These are phyloP conservation scores for Sycophila sp. DNA, from an alignment of 1,140 invertebrate genomes.

Conservation along the genomic window DNA sequence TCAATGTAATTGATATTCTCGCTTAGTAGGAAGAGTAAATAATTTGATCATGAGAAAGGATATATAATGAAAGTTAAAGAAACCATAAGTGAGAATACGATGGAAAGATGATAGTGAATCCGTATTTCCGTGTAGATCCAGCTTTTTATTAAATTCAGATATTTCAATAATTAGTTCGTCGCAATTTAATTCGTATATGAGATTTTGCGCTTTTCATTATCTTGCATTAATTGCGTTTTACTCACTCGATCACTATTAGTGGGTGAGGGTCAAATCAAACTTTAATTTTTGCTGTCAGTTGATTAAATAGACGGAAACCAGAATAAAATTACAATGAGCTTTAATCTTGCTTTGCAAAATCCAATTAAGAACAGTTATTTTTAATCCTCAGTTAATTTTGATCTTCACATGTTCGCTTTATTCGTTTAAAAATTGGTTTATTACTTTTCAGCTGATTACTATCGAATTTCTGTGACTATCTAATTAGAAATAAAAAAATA, in stretches of 20 bases:
- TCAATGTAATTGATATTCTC: too few species aligned
- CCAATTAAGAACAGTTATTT: conserved; percentile 25
- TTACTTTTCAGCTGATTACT: too few species aligned
- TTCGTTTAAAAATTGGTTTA: background rate
- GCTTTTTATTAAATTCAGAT: conserved; percentile 25
- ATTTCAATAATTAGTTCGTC: conserved; percentile 13
- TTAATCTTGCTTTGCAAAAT: conserved; percentile 24
- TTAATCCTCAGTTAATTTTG: conserved; percentile 12
- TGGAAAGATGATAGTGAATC: conserved; percentile 8
- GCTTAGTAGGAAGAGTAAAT: too few species aligned
- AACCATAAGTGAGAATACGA: background rate
- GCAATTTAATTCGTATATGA: background rate
- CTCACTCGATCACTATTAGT: background rate
- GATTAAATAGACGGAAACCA: conserved; percentile 11
- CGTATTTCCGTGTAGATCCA: too few species aligned
- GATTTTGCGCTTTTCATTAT: conserved; percentile 13
- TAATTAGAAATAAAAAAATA: too few species aligned
- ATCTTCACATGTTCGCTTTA: background rate
- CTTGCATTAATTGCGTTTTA: conserved; percentile 30
- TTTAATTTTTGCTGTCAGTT: conserved; percentile 26
- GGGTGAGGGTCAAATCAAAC: background rate
- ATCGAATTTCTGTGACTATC: too few species aligned
- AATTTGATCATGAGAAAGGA: too few species aligned
- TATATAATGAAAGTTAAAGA: background rate
- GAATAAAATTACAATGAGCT: conserved; percentile 31